Evolutionary conservation across 2,888 invertebrate genomes (phyloP), one percentile per base, ranked within the genome.

Genomic region (Orchestes rusci): DNA sequence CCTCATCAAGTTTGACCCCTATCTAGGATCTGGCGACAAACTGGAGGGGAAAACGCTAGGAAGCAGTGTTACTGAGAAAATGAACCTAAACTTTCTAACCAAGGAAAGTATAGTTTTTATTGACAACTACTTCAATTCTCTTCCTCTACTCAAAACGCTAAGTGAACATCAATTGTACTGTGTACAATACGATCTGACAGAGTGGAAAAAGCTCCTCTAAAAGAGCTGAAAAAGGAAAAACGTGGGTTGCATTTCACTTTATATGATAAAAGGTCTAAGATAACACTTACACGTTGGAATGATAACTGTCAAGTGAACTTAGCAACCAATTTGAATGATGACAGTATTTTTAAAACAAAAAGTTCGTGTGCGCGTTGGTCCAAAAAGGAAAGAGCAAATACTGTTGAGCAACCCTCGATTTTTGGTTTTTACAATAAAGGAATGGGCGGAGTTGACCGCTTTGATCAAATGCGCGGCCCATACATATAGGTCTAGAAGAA

Each of bases 401-500:
- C 37, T 8, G 47, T 50, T 16, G 43, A 50, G 17, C 52, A 54
- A 43, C 51, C 51, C 36, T 40, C 43, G 10, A 2, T 52, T 5
- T 41, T 52, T 5, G 23, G 44, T 36, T 2, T 39, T 2, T 55
- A 54, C 29, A 55, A 55, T 32, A 37, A 55, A 29, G 52, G 54
- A 33, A 53, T 50, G 54, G 52, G 51, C 15, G 53, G 52, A 12
- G 31, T 30, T 12, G 50, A 53, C 40, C 37, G 48, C 7, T 53
- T 54, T 36, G 51, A 54, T 27, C 33, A 53, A 50, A 32, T 47
- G 37, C 32, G 44, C 7, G 48, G 46, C 2, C 33, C 43, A 7
- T n/a, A n/a, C n/a, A n/a, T 52, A 49, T 32, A 28, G 53, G 34
- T 32, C 28, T 18, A 42, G 40, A 35, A 50, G 51, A 10, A 40